Base-by-base conservation (phyloP, 92 coral and sea anemone genomes). In the Ricordea florida region DNA sequence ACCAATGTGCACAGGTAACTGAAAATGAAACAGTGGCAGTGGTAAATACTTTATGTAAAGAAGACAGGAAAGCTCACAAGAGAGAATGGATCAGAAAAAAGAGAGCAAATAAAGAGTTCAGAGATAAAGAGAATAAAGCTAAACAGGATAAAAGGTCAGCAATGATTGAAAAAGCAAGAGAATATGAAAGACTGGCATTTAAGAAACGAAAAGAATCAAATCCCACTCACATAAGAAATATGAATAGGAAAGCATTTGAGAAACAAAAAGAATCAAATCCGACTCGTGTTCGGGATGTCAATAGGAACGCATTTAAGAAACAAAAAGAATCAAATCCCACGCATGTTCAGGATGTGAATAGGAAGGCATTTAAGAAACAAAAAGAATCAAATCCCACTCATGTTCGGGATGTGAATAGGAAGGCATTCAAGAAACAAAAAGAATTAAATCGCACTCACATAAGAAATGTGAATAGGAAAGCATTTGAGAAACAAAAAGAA, bases 81-180 rank as follows among this genome's bases (percentile, higher is more conserved):
- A 79, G 56, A 57, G 71, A 79, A 49, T 79, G 14, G 20, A 76
- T 76, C 38, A 63, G 27, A 64, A 53, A 34, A 34, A 76, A 50
- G 72, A 69, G 61, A 10, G 33, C 46, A 69, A 69, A 35, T 57
- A 46, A 46, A 22, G 61, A 57, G 34, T 57, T 38, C 45, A 73
- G 81, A 73, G 50, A 48, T 21, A 51, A 81, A 20, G 57, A 81
- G 17, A 38, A 66, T 10, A 57, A 18, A 32, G 81, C 73, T 72
- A 55, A 40, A 61, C 75, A 67, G 22, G 9, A 48, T 41, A 81
- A 50, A 81, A 81, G 86, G 45, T 61, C 51, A 22, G 71, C 41
- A 62, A 46, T 61, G 15, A 61, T 28, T 58, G 66, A 62, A 61
- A 48, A 46, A 62, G 41, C n/a, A 61, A 81, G 32, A 60, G 66